Percentiles rank a stretch among this genome's conserved stretches.
Evolutionary conservation across 30 jellyfish, hydroid and myxozoan genomes (phyloP).

Genomic region (Hydractinia echinata): DNA sequence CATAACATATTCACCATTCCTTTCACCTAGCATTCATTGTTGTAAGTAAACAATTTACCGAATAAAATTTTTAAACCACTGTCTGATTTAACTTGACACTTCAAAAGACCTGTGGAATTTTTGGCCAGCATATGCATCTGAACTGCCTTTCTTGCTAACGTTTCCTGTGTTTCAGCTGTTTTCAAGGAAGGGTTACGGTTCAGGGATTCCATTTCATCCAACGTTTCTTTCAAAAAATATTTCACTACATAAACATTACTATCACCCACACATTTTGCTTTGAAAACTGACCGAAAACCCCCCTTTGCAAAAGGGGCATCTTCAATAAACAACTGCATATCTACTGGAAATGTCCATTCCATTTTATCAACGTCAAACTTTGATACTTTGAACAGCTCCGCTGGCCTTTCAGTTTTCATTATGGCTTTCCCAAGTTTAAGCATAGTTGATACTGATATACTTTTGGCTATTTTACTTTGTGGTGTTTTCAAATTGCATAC

Average conservation of each 20-base stretch:
- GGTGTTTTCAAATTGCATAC: too few relatives aligned
- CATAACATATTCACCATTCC: too few relatives aligned
- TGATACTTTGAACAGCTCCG: conserved; percentile 5
- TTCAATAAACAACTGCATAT: neutral
- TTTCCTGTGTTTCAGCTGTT: too few relatives aligned
- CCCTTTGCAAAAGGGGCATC: conserved; percentile 17
- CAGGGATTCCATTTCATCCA: too few relatives aligned
- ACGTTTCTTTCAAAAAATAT: conserved; percentile 1
- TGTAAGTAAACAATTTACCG: too few relatives aligned
- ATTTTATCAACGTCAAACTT: conserved; percentile 24
- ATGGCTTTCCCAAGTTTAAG: conserved; percentile 36
- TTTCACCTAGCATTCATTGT: too few relatives aligned
- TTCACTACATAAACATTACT: conserved; percentile 25
- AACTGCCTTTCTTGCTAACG: too few relatives aligned
- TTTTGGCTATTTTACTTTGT: conserved; percentile 23
- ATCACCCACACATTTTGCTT: conserved; percentile 20
- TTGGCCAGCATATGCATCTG: too few relatives aligned
- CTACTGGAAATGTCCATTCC: conserved; percentile 14
- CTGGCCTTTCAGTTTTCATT: neutral
- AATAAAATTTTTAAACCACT: too few relatives aligned
- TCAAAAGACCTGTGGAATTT: too few relatives aligned
- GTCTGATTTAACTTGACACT: too few relatives aligned
- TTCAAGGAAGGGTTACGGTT: too few relatives aligned
- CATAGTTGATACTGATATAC: conserved; percentile 35
- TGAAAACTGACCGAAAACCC: conserved; percentile 30